Evolutionary conservation across 2,888 invertebrate species (phyloP).

Genomic region (Cylloceria caligata): DNA sequence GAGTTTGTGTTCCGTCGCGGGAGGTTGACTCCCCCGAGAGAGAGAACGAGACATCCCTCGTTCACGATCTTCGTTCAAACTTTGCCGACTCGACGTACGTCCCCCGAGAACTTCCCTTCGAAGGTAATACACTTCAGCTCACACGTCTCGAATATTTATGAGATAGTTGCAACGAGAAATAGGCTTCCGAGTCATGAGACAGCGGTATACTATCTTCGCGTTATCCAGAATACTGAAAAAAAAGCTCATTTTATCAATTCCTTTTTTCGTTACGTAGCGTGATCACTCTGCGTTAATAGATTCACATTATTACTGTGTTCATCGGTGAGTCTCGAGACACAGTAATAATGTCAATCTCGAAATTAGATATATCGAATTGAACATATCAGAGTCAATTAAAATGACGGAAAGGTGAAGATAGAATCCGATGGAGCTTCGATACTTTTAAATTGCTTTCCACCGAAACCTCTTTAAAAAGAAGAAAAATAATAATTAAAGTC

Average conservation of each 20-base stretch:
- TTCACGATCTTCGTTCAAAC: constrained; percentile 56
- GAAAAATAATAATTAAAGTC: too few relatives aligned
- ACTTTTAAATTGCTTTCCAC: too few relatives aligned
- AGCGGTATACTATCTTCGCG: too few relatives aligned
- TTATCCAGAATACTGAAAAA: constrained; percentile 11
- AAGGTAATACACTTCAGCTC: constrained; percentile 66
- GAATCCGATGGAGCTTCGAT: too few relatives aligned
- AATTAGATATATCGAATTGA: background rate
- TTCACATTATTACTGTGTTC: too few relatives aligned
- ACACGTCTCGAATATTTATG: constrained; percentile 68
- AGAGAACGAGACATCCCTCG: constrained; percentile 39
- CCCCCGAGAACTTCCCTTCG: constrained; percentile 61
- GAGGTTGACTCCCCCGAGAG: constrained; percentile 46
- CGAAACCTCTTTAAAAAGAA: too few relatives aligned
- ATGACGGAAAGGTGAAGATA: too few relatives aligned
- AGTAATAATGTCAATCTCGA: background rate
- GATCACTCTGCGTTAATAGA: too few relatives aligned
- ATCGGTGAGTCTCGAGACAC: too few relatives aligned
- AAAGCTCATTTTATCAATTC: constrained; percentile 3
- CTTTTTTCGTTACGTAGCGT: background rate
- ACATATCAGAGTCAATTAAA: background rate
- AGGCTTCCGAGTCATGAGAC: constrained; percentile 7
- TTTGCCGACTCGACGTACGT: constrained; percentile 67
- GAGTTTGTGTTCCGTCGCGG: constrained; percentile 51
- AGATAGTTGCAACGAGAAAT: constrained; percentile 48